Base-by-base conservation (phyloP, 2,113 vertebrate species). In the Rhea americana region DNA sequence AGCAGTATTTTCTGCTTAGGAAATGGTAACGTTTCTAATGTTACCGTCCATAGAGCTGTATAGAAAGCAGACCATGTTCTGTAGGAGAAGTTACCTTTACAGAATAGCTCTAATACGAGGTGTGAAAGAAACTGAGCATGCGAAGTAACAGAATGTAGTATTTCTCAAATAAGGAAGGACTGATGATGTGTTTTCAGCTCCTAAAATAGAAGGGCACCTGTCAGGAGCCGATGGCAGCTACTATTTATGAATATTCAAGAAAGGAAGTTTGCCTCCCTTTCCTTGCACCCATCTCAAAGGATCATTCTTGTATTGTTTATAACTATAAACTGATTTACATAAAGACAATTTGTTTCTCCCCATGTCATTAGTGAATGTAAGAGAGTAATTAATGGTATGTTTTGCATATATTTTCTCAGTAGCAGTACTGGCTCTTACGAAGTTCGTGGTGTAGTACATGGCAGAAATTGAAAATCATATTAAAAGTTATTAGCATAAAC, bases 91-190 rank as follows among this genome's bases (percentile, higher is more conserved):
- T 11, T 91, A 17, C 2, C 63, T 43, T 51, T 78, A 50, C 13
- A 39, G 62, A 56, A 55, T 26, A 61, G 32, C 73, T 73, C 68
- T 72, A n/a, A 9, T 43, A 28, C 4, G 0, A 0, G 26, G 39
- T 7, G 41, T 50, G 35, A 50, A 76, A 80, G 39, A 76, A 90
- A 21, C 26, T 43, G 67, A 79, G 21, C 20, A 13, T n/a, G n/a
- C 47, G 19, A 68, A 91, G 75, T 47, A 11, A 28, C 18, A 90
- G 39, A 48, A 78, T 37, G 51, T 45, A 19, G 7, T 21, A 0
- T 2, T n/a, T 53, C 22, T 26, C 7, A 13, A 53, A 26, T 16
- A 53, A 53, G 62, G 73, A 92, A 74, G 8, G 21, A 61, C n/a
- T 30, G 39, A 12, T 48, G 53, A 55, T 19, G 32, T 68, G 45